These are phyloP conservation scores for Norana najaformis DNA, from an alignment of 2,888 invertebrate species.

Conservation along the genomic window DNA sequence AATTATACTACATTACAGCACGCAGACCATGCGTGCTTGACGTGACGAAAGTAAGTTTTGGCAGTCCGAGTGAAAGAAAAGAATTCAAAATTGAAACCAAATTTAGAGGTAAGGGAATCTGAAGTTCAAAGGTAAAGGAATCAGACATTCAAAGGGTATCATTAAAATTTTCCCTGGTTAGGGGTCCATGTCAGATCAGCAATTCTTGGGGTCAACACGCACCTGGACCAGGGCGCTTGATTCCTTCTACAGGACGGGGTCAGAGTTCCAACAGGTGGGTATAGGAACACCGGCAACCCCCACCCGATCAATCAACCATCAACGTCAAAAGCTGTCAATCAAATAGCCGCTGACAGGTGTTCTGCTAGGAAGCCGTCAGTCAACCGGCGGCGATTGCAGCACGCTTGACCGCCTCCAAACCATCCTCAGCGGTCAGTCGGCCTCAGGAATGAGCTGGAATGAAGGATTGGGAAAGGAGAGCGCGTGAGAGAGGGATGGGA, in stretches of 20 bases:
- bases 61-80: neutral
- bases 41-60: neutral
- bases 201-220: conserved; percentile 5
- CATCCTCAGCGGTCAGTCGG: neutral
- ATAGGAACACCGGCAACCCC: neutral
- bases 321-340: conserved; percentile 24
- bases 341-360: neutral
- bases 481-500: neutral
- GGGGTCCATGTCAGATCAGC: neutral
- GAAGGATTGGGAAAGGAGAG: neutral
- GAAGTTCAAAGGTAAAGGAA: neutral
- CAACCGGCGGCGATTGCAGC: neutral
- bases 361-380: neutral
- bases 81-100: neutral
- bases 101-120: neutral
- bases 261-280: conserved; percentile 21
- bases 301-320: neutral
- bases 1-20: too few relatives aligned
- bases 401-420: conserved; percentile 13
- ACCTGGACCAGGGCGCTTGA: neutral
- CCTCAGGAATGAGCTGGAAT: neutral
- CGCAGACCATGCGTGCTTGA: neutral
- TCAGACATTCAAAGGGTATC: neutral
- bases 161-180: neutral
- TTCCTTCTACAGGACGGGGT: conserved; percentile 14